Percentiles rank a stretch among this genome's conserved stretches.
Conservation (phyloP, 2,797 vertebrate species). For the Mycteria americana region DNA sequence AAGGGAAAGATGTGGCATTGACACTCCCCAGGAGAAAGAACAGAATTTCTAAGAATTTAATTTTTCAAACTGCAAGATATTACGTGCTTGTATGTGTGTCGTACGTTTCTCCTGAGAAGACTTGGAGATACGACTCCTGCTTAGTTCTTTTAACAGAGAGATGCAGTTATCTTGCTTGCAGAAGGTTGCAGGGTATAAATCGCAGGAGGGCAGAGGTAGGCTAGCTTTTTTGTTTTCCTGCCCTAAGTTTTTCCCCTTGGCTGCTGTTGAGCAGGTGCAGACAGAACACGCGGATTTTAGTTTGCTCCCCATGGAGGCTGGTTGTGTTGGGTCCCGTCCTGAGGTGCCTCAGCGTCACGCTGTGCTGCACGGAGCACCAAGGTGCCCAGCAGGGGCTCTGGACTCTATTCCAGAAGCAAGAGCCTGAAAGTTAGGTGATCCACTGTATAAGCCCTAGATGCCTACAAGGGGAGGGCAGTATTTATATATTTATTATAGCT, state of each 20-base stretch:
- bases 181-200: background rate
- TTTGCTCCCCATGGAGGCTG: background rate
- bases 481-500: background rate
- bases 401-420: background rate
- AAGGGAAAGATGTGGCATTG: background rate
- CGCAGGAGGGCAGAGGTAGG: background rate
- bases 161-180: background rate
- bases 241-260: background rate
- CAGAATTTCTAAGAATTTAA: background rate
- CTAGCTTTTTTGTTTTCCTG: background rate
- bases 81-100: background rate
- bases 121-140: fast-evolving
- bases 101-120: fast-evolving
- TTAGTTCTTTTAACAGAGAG: background rate
- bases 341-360: background rate
- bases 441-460: background rate
- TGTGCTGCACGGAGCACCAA: background rate
- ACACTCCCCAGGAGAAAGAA: background rate
- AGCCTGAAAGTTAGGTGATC: background rate
- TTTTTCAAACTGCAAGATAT: background rate
- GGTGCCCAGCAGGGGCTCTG: fast-evolving
- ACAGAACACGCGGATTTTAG: background rate
- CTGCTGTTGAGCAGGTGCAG: background rate
- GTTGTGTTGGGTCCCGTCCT: background rate
- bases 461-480: background rate